Evolutionary conservation across 1,140 invertebrate species (phyloP), one percentile per base, ranked within the genome.

Genomic region (Piezodorus guildinii): DNA sequence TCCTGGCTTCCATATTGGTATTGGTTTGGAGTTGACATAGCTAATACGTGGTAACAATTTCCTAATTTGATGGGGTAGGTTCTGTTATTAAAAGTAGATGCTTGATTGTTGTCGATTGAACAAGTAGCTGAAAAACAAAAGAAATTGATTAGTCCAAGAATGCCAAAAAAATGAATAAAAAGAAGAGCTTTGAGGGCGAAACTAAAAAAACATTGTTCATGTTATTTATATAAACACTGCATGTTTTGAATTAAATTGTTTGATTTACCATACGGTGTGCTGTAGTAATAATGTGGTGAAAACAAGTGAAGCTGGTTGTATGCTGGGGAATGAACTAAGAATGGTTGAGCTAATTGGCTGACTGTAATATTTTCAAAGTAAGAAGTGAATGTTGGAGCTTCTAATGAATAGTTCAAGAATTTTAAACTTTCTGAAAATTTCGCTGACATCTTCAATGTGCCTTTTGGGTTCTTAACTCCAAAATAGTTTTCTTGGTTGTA

Each of bases 31-130:
- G 75, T 73, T 62, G 79, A 76, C n/a, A 78, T 78, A 72, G 84
- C 72, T 39, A 81, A 74, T 0, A 85, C 79, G 65, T 85, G 79
- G 80, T 81, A 85, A 62, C 77, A 79, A 17, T 78, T 72, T 23
- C 77, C 76, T 9, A 85, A 64, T 14, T 74, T 68, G 60, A 82
- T 71, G 4, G 79, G 72, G 68, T 82, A 85, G n/a, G 73, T 74
- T 16, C 73, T 76, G 66, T 80, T 78, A 69, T 82, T 82, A 73
- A 86, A 86, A 0, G 84, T 86, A 65, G 74, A 77, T n/a, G 78
- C 76, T 44, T 72, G 70, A 12, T 71, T 74, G 2, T 74, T 71
- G 65, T 85, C 83, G 51, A 86, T 68, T 17, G 76, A 71, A 69
- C 85, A 87, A 52, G 70, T 74, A 44, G 76, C 84, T 85, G 72